Base-by-base conservation (phyloP, 2,888 invertebrate genomes). In the Scelioninae gen. 2 region DNA sequence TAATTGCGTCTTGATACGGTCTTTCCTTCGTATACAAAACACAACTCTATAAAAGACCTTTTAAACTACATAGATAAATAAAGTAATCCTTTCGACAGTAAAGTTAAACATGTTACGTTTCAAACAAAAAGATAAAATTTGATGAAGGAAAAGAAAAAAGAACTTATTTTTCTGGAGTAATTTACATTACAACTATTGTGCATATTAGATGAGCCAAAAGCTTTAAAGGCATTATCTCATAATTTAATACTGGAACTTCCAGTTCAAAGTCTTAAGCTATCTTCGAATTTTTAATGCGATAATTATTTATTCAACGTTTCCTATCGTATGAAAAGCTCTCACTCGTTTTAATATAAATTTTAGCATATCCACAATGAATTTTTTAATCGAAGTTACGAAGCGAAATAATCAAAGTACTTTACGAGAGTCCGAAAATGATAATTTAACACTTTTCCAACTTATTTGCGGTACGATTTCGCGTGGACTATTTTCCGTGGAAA, bases 241-340 rank as follows among this genome's bases (percentile, higher is more conserved):
- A 46, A 46, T 28, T 15, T 46, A 46, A 46, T 46, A 46, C 46
- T 13, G 18, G 28, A 46, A 46, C 13, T 28, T 46, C 28, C 28
- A 46, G 46, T 46, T 46, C 46, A 46, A 46, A 46, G 46, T 46
- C 46, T 46, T 46, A 28, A 46, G 46, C 28, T 46, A 28, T 43
- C 43, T 43, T 43, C 43, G 19, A 43, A 43, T 43, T 43, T 43
- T 43, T 43, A 43, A 43, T 19, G 43, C 6, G 10, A 18, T 13
- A n/a, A 43, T 43, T 43, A 43, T 43, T 43, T 43, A 43, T 43
- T 43, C 2, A 43, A 19, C 43, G n/a, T 43, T 43, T 43, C 19
- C 19, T 43, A n/a, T 19, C 43, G 11, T 19, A 19, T 19, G 19
- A 19, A 43, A 43, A 43, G 19, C 43, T 43, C 19, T 19, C 11